Evolutionary conservation across 2,888 invertebrate species (phyloP).

Genomic region (Caenorhabditis imperialis): DNA sequence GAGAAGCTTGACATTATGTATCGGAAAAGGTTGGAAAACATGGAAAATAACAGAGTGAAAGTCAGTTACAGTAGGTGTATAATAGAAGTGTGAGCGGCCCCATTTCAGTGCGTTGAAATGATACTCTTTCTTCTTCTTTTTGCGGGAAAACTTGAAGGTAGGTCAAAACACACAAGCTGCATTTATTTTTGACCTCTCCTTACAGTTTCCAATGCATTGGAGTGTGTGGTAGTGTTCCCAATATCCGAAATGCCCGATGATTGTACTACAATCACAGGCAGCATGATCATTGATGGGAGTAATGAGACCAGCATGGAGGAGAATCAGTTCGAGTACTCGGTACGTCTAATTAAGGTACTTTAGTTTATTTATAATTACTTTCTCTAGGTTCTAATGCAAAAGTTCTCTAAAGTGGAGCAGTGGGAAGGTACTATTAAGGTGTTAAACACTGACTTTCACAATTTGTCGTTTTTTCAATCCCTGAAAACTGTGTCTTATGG

Average conservation of each 20-base stretch:
- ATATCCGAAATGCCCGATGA: constrained; percentile 13
- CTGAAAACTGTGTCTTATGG: neutral
- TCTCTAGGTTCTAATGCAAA: constrained; percentile 3
- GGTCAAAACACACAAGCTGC: neutral
- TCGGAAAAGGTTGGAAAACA: too few relatives aligned
- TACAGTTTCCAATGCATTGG: neutral
- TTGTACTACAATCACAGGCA: constrained; percentile 21
- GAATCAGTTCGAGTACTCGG: neutral
- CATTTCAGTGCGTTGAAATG: too few relatives aligned
- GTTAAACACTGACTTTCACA: constrained; percentile 14
- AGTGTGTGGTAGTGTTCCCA: constrained; percentile 6
- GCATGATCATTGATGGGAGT: constrained; percentile 4
- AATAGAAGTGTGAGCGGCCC: too few relatives aligned
- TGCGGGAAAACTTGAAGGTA: too few relatives aligned
- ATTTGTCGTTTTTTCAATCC: constrained; percentile 15
- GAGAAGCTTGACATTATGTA: too few relatives aligned
- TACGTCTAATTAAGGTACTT: neutral
- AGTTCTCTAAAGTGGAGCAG: neutral
- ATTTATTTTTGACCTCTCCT: neutral
- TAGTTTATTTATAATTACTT: neutral
- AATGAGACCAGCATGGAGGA: neutral
- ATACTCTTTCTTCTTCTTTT: too few relatives aligned
- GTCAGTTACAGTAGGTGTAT: too few relatives aligned
- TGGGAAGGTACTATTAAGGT: constrained; percentile 21
- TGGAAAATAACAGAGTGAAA: too few relatives aligned